These are phyloP conservation scores for Apotomis turbidana DNA, from an alignment of 2,888 invertebrate species.

Conservation along the genomic window DNA sequence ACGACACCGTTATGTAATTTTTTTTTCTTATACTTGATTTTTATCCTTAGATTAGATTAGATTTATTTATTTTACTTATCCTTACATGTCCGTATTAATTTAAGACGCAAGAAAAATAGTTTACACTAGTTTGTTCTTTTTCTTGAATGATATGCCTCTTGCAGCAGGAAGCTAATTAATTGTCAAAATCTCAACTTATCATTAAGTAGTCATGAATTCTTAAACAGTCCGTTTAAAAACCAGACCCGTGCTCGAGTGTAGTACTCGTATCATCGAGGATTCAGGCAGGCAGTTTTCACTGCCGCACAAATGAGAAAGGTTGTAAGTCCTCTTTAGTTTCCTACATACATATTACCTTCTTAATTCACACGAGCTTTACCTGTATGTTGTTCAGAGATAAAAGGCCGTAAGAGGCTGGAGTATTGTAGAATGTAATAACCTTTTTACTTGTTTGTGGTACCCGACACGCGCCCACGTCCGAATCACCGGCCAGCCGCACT, in stretches of 20 bases:
- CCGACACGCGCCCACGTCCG: conserved; percentile 29
- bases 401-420: neutral
- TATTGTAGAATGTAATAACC: neutral
- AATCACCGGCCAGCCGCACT: conserved; percentile 36
- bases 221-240: conserved; percentile 1
- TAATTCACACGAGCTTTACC: too few species aligned
- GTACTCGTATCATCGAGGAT: conserved; percentile 16
- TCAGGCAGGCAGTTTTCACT: conserved; percentile 1
- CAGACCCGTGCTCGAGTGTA: neutral
- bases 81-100: too few species aligned
- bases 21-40: too few species aligned
- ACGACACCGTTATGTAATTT: too few species aligned
- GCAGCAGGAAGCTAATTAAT: too few species aligned
- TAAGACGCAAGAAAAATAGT: too few species aligned
- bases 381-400: neutral
- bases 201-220: conserved; percentile 25
- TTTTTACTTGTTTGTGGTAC: neutral
- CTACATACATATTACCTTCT: neutral
- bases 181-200: conserved; percentile 45
- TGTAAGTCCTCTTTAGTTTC: neutral
- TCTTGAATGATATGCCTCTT: neutral
- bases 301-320: neutral
- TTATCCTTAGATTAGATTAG: too few species aligned
- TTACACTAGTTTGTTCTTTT: neutral
- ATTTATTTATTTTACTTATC: too few species aligned